Evolutionary conservation across 2,888 invertebrate species (phyloP).

Genomic region (Megastigmus dorsalis): DNA sequence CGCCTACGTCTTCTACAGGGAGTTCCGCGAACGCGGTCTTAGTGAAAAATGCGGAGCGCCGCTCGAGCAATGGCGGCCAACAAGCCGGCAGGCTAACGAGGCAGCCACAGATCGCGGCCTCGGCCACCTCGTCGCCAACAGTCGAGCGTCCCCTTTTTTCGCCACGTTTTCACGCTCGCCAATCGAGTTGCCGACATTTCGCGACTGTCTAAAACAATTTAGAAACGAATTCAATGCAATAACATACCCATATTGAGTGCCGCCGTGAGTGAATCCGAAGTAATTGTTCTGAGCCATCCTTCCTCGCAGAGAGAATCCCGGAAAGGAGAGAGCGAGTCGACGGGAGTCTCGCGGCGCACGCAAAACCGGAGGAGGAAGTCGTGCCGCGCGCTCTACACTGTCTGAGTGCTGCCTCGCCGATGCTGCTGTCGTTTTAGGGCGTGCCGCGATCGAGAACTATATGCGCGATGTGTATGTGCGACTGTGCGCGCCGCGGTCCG

Average conservation of each 20-base stretch:
- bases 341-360: constrained; percentile 24
- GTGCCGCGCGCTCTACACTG: constrained; percentile 3
- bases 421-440: background rate
- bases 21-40: no score
- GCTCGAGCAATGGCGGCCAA: constrained; percentile 54
- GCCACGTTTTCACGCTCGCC: no score
- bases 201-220: background rate
- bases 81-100: constrained; percentile 30
- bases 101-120: background rate
- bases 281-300: constrained; percentile 93
- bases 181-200: background rate
- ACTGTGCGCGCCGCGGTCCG: background rate
- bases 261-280: constrained; percentile 95
- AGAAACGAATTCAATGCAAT: constrained; percentile 29
- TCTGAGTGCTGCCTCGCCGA: no score
- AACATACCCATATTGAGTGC: constrained; percentile 92
- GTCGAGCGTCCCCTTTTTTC: no score
- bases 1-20: no score
- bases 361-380: constrained; percentile 50
- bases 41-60: constrained; percentile 48
- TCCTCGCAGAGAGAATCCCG: constrained; percentile 42
- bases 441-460: no score
- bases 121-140: background rate
- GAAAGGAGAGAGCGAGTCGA: constrained; percentile 42
- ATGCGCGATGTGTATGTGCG: no score